Base-by-base conservation (phyloP, 2,113 vertebrate species). In the Stegastes partitus region DNA sequence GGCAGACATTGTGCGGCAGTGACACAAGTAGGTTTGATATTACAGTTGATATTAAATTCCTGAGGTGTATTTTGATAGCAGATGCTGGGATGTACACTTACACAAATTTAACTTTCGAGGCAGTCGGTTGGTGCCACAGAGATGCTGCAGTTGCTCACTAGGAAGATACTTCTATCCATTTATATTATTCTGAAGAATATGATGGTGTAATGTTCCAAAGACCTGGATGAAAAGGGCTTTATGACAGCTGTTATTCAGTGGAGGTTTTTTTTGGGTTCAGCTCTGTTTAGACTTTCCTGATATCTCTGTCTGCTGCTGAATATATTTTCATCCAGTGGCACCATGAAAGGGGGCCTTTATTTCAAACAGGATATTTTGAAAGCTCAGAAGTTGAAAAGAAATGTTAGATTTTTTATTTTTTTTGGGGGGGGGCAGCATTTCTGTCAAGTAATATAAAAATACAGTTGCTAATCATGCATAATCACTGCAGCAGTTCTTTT, bases 41-140 rank as follows among this genome's bases (percentile, higher is more conserved):
- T 63, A 68, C 82, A 3, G n/a, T 6, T 76, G 45, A 67, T 86
- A 75, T 84, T 72, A 58, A 34, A 72, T 88, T 81, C 34, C 65
- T 16, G 22, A 31, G 18, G 21, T 34, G 16, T 50, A 77, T 21
- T 72, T 70, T 78, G 54, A 82, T 44, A 58, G 39, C 51, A 76
- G 50, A 8, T 77, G 57, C 14, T 34, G 11, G 39, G 55, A 77
- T 64, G 45, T 28, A 39, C 19, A 15, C 47, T 66, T 45, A 51
- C 5, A 10, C 58, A 68, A 57, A 77, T 67, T 23, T 59, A 74
- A 34, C 19, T 73, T 76, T 76, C 11, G 39, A 23, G 19, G 0
- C 50, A 67, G 22, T 64, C 37, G 55, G 18, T 63, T 39, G 44
- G 4, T 50, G 37, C 6, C 44, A 59, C 51, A 62, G 12, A 47